Evolutionary conservation across 2,888 invertebrate genomes (phyloP), one percentile per base, ranked within the genome.

Genomic region (Xestia sexstrigata): DNA sequence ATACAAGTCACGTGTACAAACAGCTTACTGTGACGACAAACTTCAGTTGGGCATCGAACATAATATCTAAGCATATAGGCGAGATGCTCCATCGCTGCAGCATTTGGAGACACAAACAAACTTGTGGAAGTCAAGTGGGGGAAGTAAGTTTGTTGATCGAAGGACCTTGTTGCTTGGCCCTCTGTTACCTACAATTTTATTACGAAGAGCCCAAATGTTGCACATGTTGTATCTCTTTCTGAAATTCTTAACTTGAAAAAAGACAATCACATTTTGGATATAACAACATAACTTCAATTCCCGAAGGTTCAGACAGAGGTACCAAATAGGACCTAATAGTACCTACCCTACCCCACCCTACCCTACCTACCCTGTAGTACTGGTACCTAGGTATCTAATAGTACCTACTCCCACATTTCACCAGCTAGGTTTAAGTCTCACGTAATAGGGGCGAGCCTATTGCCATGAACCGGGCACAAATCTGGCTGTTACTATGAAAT

Each of bases 61-160:
- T 63, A 45, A 60, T 45, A 67, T 23, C 78, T 77, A 71, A 81
- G 66, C 70, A 67, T 80, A 79, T 84, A 79, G 72, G 80, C 84
- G 62, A 47, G 70, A 70, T 79, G 65, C 68, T 83, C 72, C 68
- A 68, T n/a, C 74, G 47, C 66, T 84, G 84, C 80, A 81, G 65
- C 70, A 82, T 84, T 74, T 81, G 82, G 82, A 71, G 85, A 71
- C 60, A 70, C 74, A 70, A 79, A 82, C 85, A 84, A 82, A 82
- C 85, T 82, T 81, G 68, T 67, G 68, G 52, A 81, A 82, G 75
- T 62, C 70, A 84, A 81, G 79, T 69, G 79, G 65, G 80, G 79
- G 60, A 79, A 71, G 84, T 66, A 74, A 81, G 60, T 84, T 81
- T 84, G 79, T 79, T 79, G 79, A 79, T 66, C 70, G 35, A 74